Base-by-base conservation (phyloP, 2,888 invertebrate species). In the Drosophila melanocephala region DNA sequence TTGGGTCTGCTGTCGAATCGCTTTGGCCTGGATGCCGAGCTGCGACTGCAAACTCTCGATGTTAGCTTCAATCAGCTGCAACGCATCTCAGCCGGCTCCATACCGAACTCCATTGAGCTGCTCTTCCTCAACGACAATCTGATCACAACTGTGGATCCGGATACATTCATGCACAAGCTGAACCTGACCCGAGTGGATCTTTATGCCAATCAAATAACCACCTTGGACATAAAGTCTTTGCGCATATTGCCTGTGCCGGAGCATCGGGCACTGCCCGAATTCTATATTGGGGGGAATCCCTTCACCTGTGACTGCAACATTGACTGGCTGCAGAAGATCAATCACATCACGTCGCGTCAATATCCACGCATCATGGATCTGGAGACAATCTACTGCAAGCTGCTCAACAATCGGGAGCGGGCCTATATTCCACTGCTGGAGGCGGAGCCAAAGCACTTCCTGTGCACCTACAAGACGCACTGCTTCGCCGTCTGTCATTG, bases 401-500 rank as follows among this genome's bases (percentile, higher is more conserved):
- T 98, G 79, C 94, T 97, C 33, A 97, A 98, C 93, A 97, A 97
- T 93, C 95, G 98, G 68, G 97, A 97, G 93, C 95, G 96, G 80
- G 96, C 96, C 84, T 97, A 97, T 93, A 95, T 98, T 79, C 97
- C 97, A n/a, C 94, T 98, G 72, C 95, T 97, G 32, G 97, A 97
- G 91, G 97, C 97, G 39, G 97, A 97, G 92, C 96, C 97, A 1
- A 97, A 97, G 62, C 97, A 98, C 94, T 98, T 98, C 94, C 95
- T 98, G 87, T 98, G 98, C 94, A 96, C 96, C 76, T 98, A 98
- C 94, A 97, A 97, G 94, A 97, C 97, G 50, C 98, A 98, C 93
- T 99, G 99, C 94, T 98, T 98, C 93, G 97, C 98, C 19, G 95
- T 98, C 77, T 99, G 99, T 92, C 97, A 98, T 93, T 99, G 99